A percentile compares a stretch with the other conserved stretches of the same genome.
Conservation (phyloP, 1,140 invertebrate genomes). For the Leptinotarsa defecta region DNA sequence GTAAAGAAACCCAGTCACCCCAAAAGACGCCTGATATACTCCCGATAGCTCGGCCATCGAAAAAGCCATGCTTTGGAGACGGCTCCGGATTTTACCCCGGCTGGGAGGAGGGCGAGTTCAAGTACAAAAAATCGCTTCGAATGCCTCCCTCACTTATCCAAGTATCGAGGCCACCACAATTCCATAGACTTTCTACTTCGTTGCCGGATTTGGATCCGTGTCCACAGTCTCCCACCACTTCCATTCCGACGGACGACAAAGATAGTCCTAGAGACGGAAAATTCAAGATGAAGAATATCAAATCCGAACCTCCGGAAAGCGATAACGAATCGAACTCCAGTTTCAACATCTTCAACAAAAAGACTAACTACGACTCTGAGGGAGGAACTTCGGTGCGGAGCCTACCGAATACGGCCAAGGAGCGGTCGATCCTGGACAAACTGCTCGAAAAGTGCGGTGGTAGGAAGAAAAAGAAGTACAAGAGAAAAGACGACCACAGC, state of each 20-base stretch:
- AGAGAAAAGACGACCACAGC: slow-evolving; percentile 59
- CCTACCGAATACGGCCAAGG: slow-evolving; percentile 54
- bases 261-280: slow-evolving; percentile 37
- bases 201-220: slow-evolving; percentile 75
- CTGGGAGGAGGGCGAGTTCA: slow-evolving; percentile 80
- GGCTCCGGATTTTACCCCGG: slow-evolving; percentile 75
- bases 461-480: slow-evolving; percentile 63
- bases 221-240: slow-evolving; percentile 67
- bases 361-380: slow-evolving; percentile 68
- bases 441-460: slow-evolving; percentile 66
- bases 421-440: slow-evolving; percentile 68
- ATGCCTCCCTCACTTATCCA: slow-evolving; percentile 79
- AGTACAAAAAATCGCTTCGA: slow-evolving; percentile 77
- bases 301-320: slow-evolving; percentile 63
- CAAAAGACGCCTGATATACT: slow-evolving; percentile 30
- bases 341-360: slow-evolving; percentile 61
- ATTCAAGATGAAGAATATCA: slow-evolving; percentile 43
- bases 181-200: slow-evolving; percentile 69
- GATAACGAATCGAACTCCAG: slow-evolving; percentile 71
- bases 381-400: slow-evolving; percentile 61
- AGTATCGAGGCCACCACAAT: slow-evolving; percentile 66
- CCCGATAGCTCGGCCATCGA: slow-evolving; percentile 47
- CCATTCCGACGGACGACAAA: slow-evolving; percentile 60
- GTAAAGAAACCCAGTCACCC: slow-evolving; percentile 20
- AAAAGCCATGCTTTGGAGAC: slow-evolving; percentile 70